A percentile compares a stretch with the other conserved stretches of the same genome.
These are phyloP conservation scores for Mustela nigripes DNA, from an alignment of 2,113 vertebrate species.

Conservation along the genomic window DNA sequence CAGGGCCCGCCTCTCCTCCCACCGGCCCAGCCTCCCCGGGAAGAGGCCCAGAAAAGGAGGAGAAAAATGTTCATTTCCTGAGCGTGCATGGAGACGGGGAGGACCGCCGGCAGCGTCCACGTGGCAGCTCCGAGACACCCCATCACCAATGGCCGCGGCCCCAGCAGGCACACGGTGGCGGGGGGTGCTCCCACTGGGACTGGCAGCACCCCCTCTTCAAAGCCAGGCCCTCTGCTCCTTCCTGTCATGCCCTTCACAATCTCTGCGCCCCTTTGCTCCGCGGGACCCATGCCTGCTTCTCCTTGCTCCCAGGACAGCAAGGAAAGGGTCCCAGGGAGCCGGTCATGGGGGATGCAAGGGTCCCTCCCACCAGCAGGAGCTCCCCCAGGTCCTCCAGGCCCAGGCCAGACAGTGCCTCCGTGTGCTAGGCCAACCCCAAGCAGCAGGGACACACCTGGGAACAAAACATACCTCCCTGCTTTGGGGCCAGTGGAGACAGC, in stretches of 20 bases:
- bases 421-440: neutral
- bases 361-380: neutral
- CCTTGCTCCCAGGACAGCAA: neutral
- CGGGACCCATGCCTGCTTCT: no score
- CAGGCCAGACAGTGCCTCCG: fast-evolving
- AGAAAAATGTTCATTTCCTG: slow-evolving; percentile 51
- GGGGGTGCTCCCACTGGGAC: neutral
- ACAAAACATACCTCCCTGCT: fast-evolving
- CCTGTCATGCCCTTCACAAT: no score
- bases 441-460: fast-evolving
- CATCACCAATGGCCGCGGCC: fast-evolving
- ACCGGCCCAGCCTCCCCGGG: neutral
- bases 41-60: slow-evolving; percentile 31
- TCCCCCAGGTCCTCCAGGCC: fast-evolving
- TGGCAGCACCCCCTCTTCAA: fast-evolving
- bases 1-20: neutral
- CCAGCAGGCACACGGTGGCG: fast-evolving
- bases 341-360: fast-evolving
- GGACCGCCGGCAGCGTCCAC: neutral
- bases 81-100: neutral
- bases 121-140: neutral
- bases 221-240: fast-evolving
- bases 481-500: fast-evolving
- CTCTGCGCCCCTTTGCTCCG: neutral
- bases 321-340: neutral